A percentile compares a stretch with the other conserved stretches of the same genome.
Conservation (phyloP, 2,797 vertebrate genomes). For the Schizopygopsis pylzovi region DNA sequence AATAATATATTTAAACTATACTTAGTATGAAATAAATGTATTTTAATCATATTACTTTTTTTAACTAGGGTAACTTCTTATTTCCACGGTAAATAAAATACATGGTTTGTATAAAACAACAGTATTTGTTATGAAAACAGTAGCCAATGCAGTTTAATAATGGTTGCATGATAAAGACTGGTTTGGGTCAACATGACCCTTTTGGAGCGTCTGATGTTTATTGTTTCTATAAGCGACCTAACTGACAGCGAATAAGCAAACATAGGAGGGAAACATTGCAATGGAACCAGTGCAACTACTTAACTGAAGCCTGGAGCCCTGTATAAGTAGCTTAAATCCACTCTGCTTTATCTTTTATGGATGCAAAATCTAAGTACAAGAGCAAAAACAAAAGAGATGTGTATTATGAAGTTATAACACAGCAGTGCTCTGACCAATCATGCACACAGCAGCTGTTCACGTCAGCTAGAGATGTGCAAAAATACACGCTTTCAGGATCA, state of each 20-base stretch:
- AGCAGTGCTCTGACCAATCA: conserved; percentile 2
- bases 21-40: too few relatives aligned
- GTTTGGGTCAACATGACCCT: too few relatives aligned
- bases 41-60: too few relatives aligned
- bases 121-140: too few relatives aligned
- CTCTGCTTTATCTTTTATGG: not conserved
- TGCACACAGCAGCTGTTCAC: not conserved
- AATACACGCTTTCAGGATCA: not conserved
- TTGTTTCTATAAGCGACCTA: not conserved
- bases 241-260: not conserved
- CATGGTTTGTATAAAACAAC: too few relatives aligned
- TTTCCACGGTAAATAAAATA: too few relatives aligned
- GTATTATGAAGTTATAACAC: not conserved
- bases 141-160: too few relatives aligned
- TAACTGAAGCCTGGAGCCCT: not conserved
- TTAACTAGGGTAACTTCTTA: too few relatives aligned
- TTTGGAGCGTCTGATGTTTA: not conserved
- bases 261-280: not conserved
- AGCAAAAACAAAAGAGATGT: conserved; percentile 4
- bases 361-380: not conserved
- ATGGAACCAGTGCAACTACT: not conserved
- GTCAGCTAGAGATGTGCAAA: not conserved
- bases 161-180: too few relatives aligned
- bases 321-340: not conserved
- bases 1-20: too few relatives aligned